Evolutionary conservation across 2,797 vertebrate genomes (phyloP).

Genomic region (Pseudotriccus pelzelni): DNA sequence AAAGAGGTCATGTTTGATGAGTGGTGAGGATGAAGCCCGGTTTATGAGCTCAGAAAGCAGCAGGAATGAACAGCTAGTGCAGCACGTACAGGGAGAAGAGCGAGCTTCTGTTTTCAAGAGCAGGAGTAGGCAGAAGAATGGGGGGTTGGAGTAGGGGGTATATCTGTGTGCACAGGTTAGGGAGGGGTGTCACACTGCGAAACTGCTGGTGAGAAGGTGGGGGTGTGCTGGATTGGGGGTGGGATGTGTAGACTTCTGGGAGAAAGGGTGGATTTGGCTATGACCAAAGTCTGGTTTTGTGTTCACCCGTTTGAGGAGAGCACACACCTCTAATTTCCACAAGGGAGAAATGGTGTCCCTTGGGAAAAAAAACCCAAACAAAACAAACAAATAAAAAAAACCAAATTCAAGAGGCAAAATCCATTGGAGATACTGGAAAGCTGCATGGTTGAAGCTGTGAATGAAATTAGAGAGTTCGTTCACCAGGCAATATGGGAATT

Average conservation of each 20-base stretch:
- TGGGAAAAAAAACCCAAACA: neutral
- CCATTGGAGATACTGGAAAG: neutral
- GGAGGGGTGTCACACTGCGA: neutral
- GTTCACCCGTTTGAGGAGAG: accelerated
- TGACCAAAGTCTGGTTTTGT: neutral
- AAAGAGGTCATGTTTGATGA: neutral
- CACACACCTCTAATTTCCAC: neutral
- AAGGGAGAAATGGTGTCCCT: neutral
- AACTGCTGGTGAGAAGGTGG: neutral
- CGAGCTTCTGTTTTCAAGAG: neutral
- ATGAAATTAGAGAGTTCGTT: neutral
- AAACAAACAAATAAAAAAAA: accelerated
- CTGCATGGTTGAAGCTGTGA: neutral
- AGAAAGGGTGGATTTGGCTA: neutral
- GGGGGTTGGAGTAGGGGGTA: neutral
- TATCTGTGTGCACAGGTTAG: neutral
- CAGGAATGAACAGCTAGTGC: neutral
- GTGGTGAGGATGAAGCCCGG: neutral
- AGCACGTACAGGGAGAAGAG: neutral
- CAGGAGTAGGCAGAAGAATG: neutral
- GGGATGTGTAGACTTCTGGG: neutral
- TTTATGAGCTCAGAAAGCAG: neutral
- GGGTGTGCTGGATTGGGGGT: neutral
- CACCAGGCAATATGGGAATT: neutral
- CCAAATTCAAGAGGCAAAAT: neutral